Evolutionary conservation across 2,113 vertebrate genomes (phyloP).

Genomic region (Hippocampus comes): DNA sequence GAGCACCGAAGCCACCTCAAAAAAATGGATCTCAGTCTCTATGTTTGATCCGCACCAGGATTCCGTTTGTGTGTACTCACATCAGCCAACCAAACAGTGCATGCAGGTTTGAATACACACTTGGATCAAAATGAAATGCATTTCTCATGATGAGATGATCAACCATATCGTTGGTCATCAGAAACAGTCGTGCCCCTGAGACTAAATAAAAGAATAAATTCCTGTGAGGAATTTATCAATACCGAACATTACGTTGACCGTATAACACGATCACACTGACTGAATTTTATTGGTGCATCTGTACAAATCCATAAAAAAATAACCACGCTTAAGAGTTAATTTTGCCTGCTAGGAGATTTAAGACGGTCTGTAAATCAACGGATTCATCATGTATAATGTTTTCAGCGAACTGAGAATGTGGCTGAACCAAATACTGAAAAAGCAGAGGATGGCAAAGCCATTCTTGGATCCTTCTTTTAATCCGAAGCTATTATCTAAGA

Average conservation of each 20-base stretch:
- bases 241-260: slow-evolving; percentile 41
- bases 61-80: neutral
- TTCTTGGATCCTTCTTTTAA: slow-evolving; percentile 34
- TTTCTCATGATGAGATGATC: slow-evolving; percentile 56
- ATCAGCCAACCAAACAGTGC: slow-evolving; percentile 7
- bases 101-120: no score
- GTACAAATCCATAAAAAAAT: neutral
- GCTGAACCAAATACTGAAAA: slow-evolving; percentile 26
- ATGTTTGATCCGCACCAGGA: no score
- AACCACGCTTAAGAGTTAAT: slow-evolving; percentile 4
- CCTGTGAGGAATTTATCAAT: slow-evolving; percentile 39
- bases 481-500: slow-evolving; percentile 39
- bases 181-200: slow-evolving; percentile 51
- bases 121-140: slow-evolving; percentile 49
- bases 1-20: no score
- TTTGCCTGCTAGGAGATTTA: slow-evolving; percentile 23
- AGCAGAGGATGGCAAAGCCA: slow-evolving; percentile 20
- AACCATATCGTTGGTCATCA: slow-evolving; percentile 36
- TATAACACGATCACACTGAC: slow-evolving; percentile 16
- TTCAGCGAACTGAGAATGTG: slow-evolving; percentile 21
- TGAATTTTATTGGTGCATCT: slow-evolving; percentile 25
- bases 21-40: no score
- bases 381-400: slow-evolving; percentile 38
- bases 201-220: slow-evolving; percentile 43
- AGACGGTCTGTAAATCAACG: slow-evolving; percentile 23